These are phyloP conservation scores for Sebastolobus alascanus DNA, from an alignment of 2,797 vertebrate species.

Conservation along the genomic window DNA sequence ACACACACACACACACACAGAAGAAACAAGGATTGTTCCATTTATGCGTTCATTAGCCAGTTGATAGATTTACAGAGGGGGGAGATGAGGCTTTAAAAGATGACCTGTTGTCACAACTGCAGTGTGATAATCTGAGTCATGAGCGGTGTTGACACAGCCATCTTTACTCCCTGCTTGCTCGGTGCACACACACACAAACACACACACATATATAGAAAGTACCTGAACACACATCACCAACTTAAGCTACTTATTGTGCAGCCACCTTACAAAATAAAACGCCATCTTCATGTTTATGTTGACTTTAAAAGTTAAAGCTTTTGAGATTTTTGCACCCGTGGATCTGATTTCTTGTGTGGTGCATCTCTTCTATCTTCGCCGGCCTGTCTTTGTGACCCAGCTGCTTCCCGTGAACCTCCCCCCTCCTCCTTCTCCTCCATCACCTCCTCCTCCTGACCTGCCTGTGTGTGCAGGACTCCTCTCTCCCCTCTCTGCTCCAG, in stretches of 20 bases:
- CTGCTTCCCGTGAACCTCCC: slow-evolving; percentile 72
- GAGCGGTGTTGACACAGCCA: slow-evolving; percentile 77
- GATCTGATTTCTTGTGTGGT: slow-evolving; percentile 69
- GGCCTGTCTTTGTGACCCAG: slow-evolving; percentile 83
- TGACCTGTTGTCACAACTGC: slow-evolving; percentile 85
- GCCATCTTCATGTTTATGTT: background rate
- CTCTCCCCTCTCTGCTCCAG: slow-evolving; percentile 70
- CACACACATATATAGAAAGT: slow-evolving; percentile 18
- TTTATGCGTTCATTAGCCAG: slow-evolving; percentile 78
- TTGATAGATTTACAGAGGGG: slow-evolving; percentile 77
- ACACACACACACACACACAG: slow-evolving; percentile 25
- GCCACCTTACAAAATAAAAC: slow-evolving; percentile 43
- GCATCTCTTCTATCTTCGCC: slow-evolving; percentile 56
- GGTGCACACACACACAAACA: background rate
- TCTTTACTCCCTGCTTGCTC: slow-evolving; percentile 46
- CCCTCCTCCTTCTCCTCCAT: slow-evolving; percentile 52
- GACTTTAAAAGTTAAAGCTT: slow-evolving; percentile 43
- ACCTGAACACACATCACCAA: slow-evolving; percentile 34
- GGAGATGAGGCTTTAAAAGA: slow-evolving; percentile 79
- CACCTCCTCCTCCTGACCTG: slow-evolving; percentile 79
- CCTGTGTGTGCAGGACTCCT: slow-evolving; percentile 78
- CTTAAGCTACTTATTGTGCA: slow-evolving; percentile 56
- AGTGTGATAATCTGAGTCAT: slow-evolving; percentile 83
- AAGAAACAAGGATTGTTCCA: slow-evolving; percentile 59
- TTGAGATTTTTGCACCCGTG: slow-evolving; percentile 35